phyloP scores from a whole-genome alignment of 2,113 vertebrate genomes.

The Anoura caudifer region DNA sequence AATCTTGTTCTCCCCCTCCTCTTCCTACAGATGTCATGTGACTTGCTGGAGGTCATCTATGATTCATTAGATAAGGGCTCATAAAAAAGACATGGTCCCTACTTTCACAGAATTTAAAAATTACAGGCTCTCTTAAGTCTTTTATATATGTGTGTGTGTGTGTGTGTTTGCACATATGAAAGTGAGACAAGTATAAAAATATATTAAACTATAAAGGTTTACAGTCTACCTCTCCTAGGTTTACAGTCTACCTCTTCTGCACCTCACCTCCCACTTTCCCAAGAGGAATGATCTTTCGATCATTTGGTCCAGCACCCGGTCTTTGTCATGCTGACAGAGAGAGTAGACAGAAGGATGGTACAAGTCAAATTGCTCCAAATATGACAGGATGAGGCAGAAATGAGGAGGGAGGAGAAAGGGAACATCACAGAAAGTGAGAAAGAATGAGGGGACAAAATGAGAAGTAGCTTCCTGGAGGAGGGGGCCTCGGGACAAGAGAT shows the following conservation, averaged over 20 bases:
- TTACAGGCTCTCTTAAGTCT: neutral
- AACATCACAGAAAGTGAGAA: neutral
- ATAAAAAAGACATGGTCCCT: neutral
- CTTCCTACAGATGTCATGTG: neutral
- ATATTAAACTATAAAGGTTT: neutral
- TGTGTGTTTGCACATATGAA: neutral
- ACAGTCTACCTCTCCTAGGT: neutral
- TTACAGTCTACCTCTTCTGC: neutral
- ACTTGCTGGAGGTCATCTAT: neutral
- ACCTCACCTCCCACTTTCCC: neutral
- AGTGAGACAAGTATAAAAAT: neutral
- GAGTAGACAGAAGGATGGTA: neutral
- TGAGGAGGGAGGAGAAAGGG: neutral
- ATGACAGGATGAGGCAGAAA: neutral
- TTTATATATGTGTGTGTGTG: neutral
- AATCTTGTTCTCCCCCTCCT: neutral
- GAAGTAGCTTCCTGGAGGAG: neutral
- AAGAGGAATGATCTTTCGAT: neutral
- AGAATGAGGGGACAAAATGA: neutral
- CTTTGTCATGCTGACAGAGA: neutral
- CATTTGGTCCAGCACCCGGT: neutral
- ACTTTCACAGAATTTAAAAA: neutral
- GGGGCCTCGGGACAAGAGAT: no score
- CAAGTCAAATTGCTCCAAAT: neutral
- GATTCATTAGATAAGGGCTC: neutral